Evolutionary conservation across 1,140 invertebrate species (phyloP), one percentile per base, ranked within the genome.

Genomic region (Yoshiicerus persimilis): DNA sequence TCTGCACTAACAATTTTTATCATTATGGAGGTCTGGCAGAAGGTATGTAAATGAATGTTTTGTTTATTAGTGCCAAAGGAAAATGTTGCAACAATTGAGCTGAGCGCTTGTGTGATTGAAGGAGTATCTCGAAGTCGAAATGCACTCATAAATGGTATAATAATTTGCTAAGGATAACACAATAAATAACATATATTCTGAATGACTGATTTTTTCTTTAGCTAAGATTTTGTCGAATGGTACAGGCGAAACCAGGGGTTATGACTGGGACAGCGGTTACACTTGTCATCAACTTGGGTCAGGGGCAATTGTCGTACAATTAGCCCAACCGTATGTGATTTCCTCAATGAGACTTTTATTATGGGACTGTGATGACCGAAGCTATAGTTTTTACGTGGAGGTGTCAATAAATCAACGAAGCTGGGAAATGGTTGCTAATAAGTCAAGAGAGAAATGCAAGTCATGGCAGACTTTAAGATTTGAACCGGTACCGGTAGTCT

Each of bases 231-330:
- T 77, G n/a, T 84, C 89, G 64, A 38, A 75, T 84, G 84, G 23
- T 86, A 36, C 47, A 90, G 88, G 98, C 4, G 97, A 99, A 91
- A 97, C 95, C 36, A 95, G 96, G 90, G 96, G 97, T 92, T 99
- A 99, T 93, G 98, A 99, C 94, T 99, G 98, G 98, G 98, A 99
- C 30, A 56, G 32, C 20, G 98, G 99, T 77, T 99, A 99, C 93
- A 99, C 98, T 2, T 99, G 98, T 93, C 99, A 99, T 94, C 98
- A 99, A 93, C 93, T 99, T 56, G 98, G 98, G 89, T 98, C 96
- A 91, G 98, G 98, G 38, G 95, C 96, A 89, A 99, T 99, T 92
- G 94, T 98, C 89, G 95, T 99, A 87, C 98, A 99, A 93, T 94
- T 99, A 88, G 97, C 97, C 25, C 99, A 99, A 93, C 98, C 99